Percentiles rank a stretch among this genome's conserved stretches.
phyloP scores from a whole-genome alignment of 2,797 vertebrate genomes.

The Cyprinella venusta region DNA sequence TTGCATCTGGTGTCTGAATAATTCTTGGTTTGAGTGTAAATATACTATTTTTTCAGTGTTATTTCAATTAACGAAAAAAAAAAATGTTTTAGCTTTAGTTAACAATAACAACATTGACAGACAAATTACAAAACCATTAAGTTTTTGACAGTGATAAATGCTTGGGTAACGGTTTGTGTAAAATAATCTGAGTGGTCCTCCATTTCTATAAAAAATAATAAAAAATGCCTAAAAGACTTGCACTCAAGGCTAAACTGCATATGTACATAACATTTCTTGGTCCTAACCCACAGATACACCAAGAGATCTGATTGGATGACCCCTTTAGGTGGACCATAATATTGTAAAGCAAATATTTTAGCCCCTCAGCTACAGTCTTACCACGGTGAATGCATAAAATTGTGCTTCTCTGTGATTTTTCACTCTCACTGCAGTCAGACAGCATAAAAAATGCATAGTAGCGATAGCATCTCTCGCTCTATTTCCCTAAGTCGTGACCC shows the following conservation, averaged over 20 bases:
- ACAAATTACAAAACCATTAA: neutral
- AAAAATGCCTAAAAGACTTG: neutral
- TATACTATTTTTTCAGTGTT: no score
- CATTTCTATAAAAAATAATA: conserved; percentile 1
- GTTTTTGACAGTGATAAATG: neutral
- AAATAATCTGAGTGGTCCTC: neutral
- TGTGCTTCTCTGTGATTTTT: conserved; percentile 35
- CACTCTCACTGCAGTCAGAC: conserved; percentile 23
- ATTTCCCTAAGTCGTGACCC: conserved; percentile 23
- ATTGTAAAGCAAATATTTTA: neutral
- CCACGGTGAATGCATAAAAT: conserved; percentile 42
- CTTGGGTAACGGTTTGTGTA: neutral
- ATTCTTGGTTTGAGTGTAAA: no score
- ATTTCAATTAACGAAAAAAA: neutral
- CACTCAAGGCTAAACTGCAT: conserved; percentile 4
- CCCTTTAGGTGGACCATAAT: conserved; percentile 24
- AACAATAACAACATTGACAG: neutral
- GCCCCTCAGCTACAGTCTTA: conserved; percentile 25
- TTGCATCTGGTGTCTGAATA: no score
- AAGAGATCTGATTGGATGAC: neutral
- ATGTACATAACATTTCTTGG: neutral
- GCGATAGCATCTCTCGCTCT: conserved; percentile 22
- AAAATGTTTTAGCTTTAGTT: neutral
- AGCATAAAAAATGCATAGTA: conserved; percentile 56
- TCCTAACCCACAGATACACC: conserved; percentile 32